These are phyloP conservation scores for Drosophila siamana DNA, from an alignment of 2,888 invertebrate species.

Conservation along the genomic window DNA sequence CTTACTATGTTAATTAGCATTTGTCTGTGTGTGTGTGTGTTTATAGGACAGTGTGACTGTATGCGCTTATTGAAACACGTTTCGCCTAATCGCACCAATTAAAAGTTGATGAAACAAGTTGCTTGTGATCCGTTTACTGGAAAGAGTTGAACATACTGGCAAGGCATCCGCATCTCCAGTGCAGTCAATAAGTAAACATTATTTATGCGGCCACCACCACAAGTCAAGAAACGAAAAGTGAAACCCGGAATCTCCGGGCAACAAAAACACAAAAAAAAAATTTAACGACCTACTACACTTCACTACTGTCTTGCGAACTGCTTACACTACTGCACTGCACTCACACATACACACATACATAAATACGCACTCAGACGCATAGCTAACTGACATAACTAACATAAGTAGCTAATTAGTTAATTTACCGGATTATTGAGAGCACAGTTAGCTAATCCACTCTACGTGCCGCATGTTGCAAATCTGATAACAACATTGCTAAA, in stretches of 20 bases:
- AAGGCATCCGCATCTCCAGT: constrained; percentile 36
- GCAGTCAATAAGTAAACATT: constrained; percentile 9
- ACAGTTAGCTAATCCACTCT: neutral
- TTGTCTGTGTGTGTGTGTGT: neutral
- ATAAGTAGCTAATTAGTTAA: constrained; percentile 29
- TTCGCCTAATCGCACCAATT: constrained; percentile 45
- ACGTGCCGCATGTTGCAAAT: neutral
- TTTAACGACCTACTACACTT: constrained; percentile 43
- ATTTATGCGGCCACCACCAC: constrained; percentile 25
- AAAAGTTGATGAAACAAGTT: constrained; percentile 44
- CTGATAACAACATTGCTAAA: constrained; percentile 12
- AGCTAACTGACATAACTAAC: neutral
- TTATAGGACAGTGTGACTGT: neutral
- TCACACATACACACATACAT: neutral
- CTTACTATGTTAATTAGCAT: neutral
- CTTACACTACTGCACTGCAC: constrained; percentile 1
- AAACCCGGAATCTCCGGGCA: constrained; percentile 46
- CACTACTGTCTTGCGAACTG: neutral
- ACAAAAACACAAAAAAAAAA: neutral
- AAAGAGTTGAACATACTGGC: constrained; percentile 16
- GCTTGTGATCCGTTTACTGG: constrained; percentile 26
- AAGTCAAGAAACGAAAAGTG: constrained; percentile 32
- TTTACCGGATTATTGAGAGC: constrained; percentile 6
- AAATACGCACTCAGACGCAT: no score
- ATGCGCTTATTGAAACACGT: constrained; percentile 41